Conservation (phyloP, 2,113 vertebrate genomes). For the Chauna torquata region DNA sequence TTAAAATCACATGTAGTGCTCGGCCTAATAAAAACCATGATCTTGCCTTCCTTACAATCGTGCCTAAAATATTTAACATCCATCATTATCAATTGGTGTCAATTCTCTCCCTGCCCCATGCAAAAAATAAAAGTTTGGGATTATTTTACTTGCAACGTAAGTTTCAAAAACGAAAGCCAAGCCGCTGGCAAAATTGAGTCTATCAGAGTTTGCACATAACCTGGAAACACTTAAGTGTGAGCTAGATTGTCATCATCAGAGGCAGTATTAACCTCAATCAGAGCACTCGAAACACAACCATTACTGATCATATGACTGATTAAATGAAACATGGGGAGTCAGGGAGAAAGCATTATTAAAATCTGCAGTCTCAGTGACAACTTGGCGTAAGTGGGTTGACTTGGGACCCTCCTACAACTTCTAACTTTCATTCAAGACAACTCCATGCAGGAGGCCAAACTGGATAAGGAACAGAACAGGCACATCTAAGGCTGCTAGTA, state of each 20-base stretch:
- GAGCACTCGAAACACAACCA: neutral
- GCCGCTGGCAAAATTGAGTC: neutral
- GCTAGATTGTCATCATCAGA: neutral
- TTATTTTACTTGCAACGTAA: neutral
- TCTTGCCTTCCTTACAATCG: neutral
- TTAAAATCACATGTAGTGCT: neutral
- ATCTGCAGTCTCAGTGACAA: neutral
- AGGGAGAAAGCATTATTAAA: neutral
- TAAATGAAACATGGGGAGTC: fast-evolving
- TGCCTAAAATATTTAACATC: neutral
- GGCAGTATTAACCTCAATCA: neutral
- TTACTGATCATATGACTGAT: neutral
- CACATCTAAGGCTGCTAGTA: neutral
- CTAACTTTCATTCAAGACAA: neutral
- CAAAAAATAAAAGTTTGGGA: neutral
- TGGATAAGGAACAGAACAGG: neutral
- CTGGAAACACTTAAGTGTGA: fast-evolving
- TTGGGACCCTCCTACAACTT: neutral
- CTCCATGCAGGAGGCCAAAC: neutral
- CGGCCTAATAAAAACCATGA: neutral
- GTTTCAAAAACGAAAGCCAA: neutral
- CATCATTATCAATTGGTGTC: neutral
- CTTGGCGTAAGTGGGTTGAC: neutral
- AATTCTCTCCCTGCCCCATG: neutral
- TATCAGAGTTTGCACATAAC: neutral